phyloP scores from a whole-genome alignment of 2,797 vertebrate species.

The Salmo trutta region DNA sequence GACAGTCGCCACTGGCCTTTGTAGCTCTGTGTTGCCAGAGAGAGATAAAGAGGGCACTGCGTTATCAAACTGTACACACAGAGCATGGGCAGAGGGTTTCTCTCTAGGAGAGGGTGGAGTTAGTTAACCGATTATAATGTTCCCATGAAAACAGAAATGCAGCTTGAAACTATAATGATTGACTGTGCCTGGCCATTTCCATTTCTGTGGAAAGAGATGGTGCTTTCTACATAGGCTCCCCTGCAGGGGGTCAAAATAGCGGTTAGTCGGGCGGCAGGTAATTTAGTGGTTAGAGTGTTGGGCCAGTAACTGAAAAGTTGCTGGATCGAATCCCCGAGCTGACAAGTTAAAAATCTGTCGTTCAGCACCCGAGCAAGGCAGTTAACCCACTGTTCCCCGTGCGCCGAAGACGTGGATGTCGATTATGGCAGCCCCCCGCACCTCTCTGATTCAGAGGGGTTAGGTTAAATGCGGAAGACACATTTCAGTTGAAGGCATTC shows the following conservation, averaged over 20 bases:
- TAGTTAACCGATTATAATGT: background rate
- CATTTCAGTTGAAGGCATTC: no score
- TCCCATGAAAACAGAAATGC: background rate
- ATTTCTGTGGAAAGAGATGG: slow-evolving; percentile 1
- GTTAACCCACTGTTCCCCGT: no score
- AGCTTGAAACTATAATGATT: background rate
- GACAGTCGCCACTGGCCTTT: background rate
- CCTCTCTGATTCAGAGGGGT: no score
- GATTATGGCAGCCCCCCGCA: no score
- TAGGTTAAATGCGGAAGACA: no score
- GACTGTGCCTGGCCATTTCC: background rate
- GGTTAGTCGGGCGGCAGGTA: background rate
- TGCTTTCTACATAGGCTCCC: background rate
- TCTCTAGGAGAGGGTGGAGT: background rate
- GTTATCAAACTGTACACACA: slow-evolving; percentile 1
- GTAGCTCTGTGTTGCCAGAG: background rate
- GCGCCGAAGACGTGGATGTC: no score
- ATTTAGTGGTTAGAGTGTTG: no score
- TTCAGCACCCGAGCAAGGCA: no score
- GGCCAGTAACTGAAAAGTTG: no score
- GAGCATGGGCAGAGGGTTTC: background rate
- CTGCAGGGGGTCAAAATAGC: background rate
- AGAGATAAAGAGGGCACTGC: background rate
- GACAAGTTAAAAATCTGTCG: no score
- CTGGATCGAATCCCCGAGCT: no score